phyloP scores from a whole-genome alignment of 2,797 vertebrate genomes.

The Gobionotothen gibberifrons region DNA sequence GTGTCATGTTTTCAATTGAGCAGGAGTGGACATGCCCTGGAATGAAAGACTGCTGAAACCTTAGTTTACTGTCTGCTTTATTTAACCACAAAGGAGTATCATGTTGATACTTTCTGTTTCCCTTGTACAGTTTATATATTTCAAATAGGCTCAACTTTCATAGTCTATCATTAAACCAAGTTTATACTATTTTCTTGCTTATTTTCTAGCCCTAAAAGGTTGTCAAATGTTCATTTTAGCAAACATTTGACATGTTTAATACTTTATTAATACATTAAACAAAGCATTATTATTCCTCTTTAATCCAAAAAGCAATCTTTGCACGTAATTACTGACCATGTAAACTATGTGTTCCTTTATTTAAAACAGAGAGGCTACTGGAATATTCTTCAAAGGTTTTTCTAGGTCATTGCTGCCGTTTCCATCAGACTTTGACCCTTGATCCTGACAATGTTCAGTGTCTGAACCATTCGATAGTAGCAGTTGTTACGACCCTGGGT shows the following conservation, averaged over 20 bases:
- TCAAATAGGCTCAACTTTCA: neutral
- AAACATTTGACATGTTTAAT: neutral
- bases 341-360: neutral
- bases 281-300: neutral
- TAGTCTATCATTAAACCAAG: neutral
- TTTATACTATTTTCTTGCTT: no score
- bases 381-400: neutral
- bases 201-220: neutral
- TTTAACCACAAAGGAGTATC: neutral
- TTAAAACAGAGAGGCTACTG: neutral
- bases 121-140: neutral
- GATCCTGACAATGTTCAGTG: neutral
- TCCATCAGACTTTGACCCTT: conserved; percentile 4
- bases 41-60: conserved; percentile 19
- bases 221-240: neutral
- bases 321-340: neutral
- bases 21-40: conserved; percentile 59
- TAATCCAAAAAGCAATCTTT: neutral
- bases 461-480: neutral
- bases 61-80: neutral
- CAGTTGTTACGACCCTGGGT: no score
- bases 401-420: neutral
- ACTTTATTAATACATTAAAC: neutral
- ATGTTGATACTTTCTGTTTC: neutral
- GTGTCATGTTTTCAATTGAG: neutral